Evolutionary conservation across 2,113 vertebrate genomes (phyloP), one percentile per base, ranked within the genome.

Genomic region (Greenwoodochromis staneri): DNA sequence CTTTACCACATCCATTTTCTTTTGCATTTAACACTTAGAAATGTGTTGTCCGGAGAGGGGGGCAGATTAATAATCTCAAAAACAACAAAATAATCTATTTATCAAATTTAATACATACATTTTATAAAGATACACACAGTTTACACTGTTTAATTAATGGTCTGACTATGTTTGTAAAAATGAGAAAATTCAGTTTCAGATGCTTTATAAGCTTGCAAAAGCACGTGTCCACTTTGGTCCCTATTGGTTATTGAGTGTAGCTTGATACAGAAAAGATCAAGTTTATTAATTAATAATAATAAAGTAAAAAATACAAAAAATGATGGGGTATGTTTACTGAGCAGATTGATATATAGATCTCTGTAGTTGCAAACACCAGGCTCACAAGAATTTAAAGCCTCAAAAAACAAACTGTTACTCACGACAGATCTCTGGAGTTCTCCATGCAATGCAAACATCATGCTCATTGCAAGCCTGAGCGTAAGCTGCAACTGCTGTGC

Each of bases 341-440:
- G 38, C 5, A 42, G n/a, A 42, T 24, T 73, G 13, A 27, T 42
- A 66, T 42, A 27, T 45, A 24, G 5, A 27, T 71, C 8, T 69
- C 63, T 71, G 63, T 40, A 69, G 12, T 21, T 71, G 36, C n/a
- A 14, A 71, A 71, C 5, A 27, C 8, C 40, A 27, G 12, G n/a
- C 13, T 27, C 8, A 17, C 21, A 73, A 27, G 38, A 45, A 73
- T 73, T 73, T 45, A 45, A 27, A 13, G 42, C 16, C 4, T 29
- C 9, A 31, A 78, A 12, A 42, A 42, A 21, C n/a, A 40, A 21
- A 40, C 87, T 14, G 24, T 21, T 47, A 96, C 97, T 96, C 88
- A 97, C 97, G 97, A 91, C 97, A 97, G 27, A 97, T 94, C 3
- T 96, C 95, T 80, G 97, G 97, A 16, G 95, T 96, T 93, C 97